A percentile compares a stretch with the other conserved stretches of the same genome.
These are phyloP conservation scores for Frankliniella fusca DNA, from an alignment of 2,888 invertebrate species.

Conservation along the genomic window DNA sequence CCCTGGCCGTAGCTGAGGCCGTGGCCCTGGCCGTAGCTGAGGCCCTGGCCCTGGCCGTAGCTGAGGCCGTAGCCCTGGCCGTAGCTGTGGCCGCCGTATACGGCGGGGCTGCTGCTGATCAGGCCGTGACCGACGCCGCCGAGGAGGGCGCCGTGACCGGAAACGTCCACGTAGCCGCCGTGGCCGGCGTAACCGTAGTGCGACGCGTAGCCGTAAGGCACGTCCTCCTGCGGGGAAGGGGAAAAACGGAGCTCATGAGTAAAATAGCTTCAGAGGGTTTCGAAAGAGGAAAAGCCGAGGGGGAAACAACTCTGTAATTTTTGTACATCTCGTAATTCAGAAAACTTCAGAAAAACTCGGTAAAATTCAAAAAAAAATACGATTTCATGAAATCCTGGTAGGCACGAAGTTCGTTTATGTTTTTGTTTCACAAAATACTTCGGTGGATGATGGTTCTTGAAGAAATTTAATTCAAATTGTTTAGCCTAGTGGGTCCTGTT, in stretches of 20 bases:
- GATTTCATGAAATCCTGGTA: no score
- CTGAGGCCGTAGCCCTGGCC: conserved; percentile 1
- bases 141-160: not conserved
- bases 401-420: no score
- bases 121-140: not conserved
- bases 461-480: no score
- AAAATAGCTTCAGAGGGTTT: no score
- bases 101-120: not conserved
- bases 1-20: not conserved
- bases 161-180: not conserved
- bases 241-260: not conserved
- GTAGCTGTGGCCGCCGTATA: not conserved
- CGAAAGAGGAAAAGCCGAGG: no score
- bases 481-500: no score
- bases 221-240: not conserved
- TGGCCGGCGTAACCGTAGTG: conserved; percentile 7
- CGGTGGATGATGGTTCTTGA: no score
- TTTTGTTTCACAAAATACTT: no score
- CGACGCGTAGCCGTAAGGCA: conserved; percentile 4
- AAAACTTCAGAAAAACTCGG: no score
- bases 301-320: no score
- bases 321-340: no score
- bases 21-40: not conserved
- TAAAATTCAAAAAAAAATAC: no score
- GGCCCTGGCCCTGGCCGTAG: conserved; percentile 3